Evolutionary conservation across 2,888 invertebrate species (phyloP).

Genomic region (Tenthredo amoena): DNA sequence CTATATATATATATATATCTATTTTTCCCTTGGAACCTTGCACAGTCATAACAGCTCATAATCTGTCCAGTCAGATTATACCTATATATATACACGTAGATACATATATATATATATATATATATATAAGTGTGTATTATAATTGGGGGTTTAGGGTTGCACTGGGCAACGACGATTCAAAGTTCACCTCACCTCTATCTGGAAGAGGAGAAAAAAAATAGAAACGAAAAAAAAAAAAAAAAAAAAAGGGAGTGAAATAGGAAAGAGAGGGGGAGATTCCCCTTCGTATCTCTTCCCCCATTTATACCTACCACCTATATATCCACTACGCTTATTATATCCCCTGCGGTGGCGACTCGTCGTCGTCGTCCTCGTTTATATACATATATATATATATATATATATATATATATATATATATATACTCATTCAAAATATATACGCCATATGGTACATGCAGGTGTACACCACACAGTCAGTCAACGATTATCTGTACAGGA

Average conservation of each 20-base stretch:
- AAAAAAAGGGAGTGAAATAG: not conserved
- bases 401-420: constrained; percentile 57
- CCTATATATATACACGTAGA: not conserved
- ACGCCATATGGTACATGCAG: constrained; percentile 77
- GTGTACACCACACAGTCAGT: constrained; percentile 66
- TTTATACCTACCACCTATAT: constrained; percentile 56
- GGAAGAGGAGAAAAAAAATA: constrained; percentile 32
- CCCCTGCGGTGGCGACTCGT: constrained; percentile 6
- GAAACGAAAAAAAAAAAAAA: constrained; percentile 52
- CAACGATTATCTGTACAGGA: not conserved
- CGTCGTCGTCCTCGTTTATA: not conserved
- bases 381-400: constrained; percentile 47
- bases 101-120: not conserved
- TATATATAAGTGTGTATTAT: constrained; percentile 55
- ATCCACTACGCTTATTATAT: constrained; percentile 54
- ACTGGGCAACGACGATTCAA: constrained; percentile 56
- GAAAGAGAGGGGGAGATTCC: not conserved
- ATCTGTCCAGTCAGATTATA: constrained; percentile 69
- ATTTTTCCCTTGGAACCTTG: constrained; percentile 51
- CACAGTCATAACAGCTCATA: constrained; percentile 75
- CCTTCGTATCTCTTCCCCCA: constrained; percentile 36
- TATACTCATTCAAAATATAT: constrained; percentile 64
- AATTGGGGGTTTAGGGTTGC: constrained; percentile 70
- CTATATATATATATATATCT: not conserved
- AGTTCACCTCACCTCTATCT: constrained; percentile 55